phyloP scores from a whole-genome alignment of 2,113 vertebrate genomes.

The Corynorhinus townsendii region DNA sequence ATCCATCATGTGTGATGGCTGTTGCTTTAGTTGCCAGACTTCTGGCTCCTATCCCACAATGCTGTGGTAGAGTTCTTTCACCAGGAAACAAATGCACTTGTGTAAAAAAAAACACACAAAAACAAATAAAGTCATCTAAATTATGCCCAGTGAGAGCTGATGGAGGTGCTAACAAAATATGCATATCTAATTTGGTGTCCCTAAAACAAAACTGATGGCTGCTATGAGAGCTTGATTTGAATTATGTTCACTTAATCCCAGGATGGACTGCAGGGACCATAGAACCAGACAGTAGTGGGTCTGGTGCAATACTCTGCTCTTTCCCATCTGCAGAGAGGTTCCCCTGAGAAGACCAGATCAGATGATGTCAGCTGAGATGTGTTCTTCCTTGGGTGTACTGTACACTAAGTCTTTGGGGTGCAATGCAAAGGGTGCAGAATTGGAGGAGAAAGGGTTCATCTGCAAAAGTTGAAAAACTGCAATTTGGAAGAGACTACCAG shows the following conservation, averaged over 20 bases:
- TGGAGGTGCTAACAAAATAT: not conserved
- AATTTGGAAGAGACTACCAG: not conserved
- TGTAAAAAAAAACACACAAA: not conserved
- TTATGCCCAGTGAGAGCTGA: not conserved
- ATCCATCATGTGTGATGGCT: rapidly evolving
- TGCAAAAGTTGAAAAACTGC: not conserved
- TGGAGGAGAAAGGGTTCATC: not conserved
- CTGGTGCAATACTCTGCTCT: not conserved
- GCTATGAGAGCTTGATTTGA: not conserved
- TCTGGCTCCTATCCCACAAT: not conserved
- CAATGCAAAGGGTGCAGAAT: not conserved
- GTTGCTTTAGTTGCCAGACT: not conserved
- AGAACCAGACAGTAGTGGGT: rapidly evolving
- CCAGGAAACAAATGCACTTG: not conserved
- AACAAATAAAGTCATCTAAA: not conserved
- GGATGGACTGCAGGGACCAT: not conserved
- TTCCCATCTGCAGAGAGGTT: not conserved
- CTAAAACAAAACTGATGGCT: not conserved
- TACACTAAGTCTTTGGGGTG: not conserved
- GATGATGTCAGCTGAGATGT: rapidly evolving
- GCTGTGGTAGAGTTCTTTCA: not conserved
- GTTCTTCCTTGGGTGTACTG: not conserved
- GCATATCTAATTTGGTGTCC: not conserved
- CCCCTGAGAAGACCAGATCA: not conserved
- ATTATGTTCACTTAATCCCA: not conserved